Base-by-base conservation (phyloP, 2,888 invertebrate species). In the Synergus gifuensis region DNA sequence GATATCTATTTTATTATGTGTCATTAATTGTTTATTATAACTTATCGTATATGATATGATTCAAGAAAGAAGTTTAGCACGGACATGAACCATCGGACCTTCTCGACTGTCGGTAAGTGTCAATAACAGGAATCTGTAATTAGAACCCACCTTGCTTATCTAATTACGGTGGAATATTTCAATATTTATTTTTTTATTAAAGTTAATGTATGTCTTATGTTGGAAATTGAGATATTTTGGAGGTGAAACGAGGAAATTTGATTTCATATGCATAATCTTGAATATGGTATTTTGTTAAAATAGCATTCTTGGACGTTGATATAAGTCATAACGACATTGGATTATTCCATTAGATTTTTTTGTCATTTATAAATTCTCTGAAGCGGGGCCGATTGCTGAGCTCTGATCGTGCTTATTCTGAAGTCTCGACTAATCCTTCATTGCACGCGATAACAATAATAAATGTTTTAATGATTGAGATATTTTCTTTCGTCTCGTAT, bases 331-430 rank as follows among this genome's bases (percentile, higher is more conserved):
- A 42, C 7, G 42, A 42, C 42, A 42, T 42, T 42, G 42, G 42
- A 42, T 42, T 42, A 42, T 42, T 42, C 42, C 42, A 54, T 16
- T 9, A 54, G n/a, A 54, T 54, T 54, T 54, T 54, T n/a, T 54
- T 54, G 54, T n/a, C 54, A 54, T 14, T n/a, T n/a, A 54, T n/a
- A n/a, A 54, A 54, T 54, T 54, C 49, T 54, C 16, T 54, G 49
- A 54, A 54, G n/a, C n/a, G n/a, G 49, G n/a, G 54, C 54, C n/a
- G 54, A n/a, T n/a, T n/a, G n/a, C n/a, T n/a, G n/a, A n/a, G n/a
- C n/a, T n/a, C n/a, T n/a, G n/a, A n/a, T 66, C 18, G 42, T 28
- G 42, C 42, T 66, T 66, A 42, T 66, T 66, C n/a, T 66, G 5
- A 4, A 66, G 40, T 66, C 8, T 42, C n/a, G n/a, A 66, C 9